phyloP scores from a whole-genome alignment of 2,888 invertebrate species.

The Himalopsyche japonica region DNA sequence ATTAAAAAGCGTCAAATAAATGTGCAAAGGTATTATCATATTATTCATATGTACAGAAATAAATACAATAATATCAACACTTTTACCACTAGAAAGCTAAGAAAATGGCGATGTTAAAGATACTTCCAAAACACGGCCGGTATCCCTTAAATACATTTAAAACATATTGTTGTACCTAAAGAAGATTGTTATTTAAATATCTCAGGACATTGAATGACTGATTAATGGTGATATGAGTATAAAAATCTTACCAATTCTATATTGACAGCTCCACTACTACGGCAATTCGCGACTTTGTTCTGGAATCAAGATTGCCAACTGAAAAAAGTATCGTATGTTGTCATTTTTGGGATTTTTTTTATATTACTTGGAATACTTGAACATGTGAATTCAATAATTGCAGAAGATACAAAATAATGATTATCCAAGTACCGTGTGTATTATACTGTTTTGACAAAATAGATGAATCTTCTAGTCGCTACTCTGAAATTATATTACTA shows the following conservation, averaged over 20 bases:
- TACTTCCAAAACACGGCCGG: not conserved
- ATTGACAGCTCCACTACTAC: constrained; percentile 37
- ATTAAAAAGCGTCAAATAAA: constrained; percentile 24
- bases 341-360: not conserved
- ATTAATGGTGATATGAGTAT: not conserved
- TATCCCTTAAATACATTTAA: not conserved
- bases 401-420: not conserved
- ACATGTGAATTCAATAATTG: not conserved
- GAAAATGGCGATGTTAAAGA: constrained; percentile 33
- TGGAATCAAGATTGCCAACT: constrained; percentile 27
- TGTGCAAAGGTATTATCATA: not conserved
- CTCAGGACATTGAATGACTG: not conserved
- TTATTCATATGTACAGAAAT: constrained; percentile 1
- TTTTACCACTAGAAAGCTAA: constrained; percentile 16
- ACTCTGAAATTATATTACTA: no score
- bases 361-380: not conserved
- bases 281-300: constrained; percentile 34
- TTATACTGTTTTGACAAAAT: no score
- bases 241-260: constrained; percentile 32
- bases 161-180: not conserved
- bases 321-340: not conserved
- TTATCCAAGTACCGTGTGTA: no score
- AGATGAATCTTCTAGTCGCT: no score
- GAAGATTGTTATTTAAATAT: not conserved
- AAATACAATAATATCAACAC: constrained; percentile 24